Evolutionary conservation across 2,113 vertebrate species (phyloP).

Genomic region (Triplophysa dalaica): DNA sequence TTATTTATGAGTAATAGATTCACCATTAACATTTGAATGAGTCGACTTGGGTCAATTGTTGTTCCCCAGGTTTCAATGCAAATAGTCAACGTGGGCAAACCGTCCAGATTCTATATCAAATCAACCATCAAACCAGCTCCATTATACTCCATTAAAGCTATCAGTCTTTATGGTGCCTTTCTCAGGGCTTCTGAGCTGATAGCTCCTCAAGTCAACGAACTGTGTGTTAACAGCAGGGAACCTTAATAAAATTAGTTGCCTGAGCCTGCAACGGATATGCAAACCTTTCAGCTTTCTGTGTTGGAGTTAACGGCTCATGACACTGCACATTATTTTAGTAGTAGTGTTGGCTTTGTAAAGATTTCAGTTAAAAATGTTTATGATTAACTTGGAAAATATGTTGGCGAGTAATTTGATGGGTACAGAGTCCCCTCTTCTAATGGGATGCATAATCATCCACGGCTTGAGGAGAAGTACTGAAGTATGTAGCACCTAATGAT

Average conservation of each 20-base stretch:
- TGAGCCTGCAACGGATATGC: slow-evolving; percentile 36
- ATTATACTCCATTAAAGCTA: slow-evolving; percentile 29
- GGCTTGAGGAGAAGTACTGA: slow-evolving; percentile 24
- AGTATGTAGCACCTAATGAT: slow-evolving; percentile 1
- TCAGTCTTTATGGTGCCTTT: slow-evolving; percentile 24
- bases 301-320: slow-evolving; percentile 15
- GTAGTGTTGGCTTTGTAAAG: slow-evolving; percentile 34
- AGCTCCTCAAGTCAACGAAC: slow-evolving; percentile 31
- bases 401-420: slow-evolving; percentile 16
- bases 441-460: slow-evolving; percentile 33
- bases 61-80: slow-evolving; percentile 20
- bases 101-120: slow-evolving; percentile 40
- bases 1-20: slow-evolving; percentile 41
- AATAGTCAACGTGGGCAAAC: slow-evolving; percentile 36
- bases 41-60: neutral
- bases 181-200: slow-evolving; percentile 41
- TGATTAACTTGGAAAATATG: slow-evolving; percentile 40
- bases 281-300: slow-evolving; percentile 29
- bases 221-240: slow-evolving; percentile 21
- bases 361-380: slow-evolving; percentile 37
- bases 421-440: slow-evolving; percentile 36
- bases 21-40: slow-evolving; percentile 22
- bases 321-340: slow-evolving; percentile 34
- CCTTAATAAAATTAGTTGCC: slow-evolving; percentile 38
- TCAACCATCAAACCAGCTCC: neutral